Base-by-base conservation (phyloP, 2,797 vertebrate species). In the Coregonus ussuriensis region DNA sequence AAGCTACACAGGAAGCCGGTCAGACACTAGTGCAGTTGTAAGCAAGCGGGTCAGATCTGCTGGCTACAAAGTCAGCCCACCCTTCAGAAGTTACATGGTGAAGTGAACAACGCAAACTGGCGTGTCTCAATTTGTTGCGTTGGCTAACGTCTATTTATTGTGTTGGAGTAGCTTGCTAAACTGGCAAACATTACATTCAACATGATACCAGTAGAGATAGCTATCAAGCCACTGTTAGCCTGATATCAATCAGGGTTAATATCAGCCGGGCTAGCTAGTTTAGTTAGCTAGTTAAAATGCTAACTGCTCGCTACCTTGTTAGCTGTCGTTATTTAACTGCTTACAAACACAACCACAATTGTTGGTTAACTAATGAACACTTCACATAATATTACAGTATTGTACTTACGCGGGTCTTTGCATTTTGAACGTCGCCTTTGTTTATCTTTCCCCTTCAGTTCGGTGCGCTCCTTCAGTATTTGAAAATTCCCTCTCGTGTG, bases 401-500 rank as follows among this genome's bases (percentile, higher is more conserved):
- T 1, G 21, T 76, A 85, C 91, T 85, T 56, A 93, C 92, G 81
- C 84, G 1, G 67, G 37, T 87, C 85, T 83, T 71, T 88, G 88
- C 92, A 93, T 93, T 69, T 74, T 86, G 83, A 4, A 59, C 4
- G 5, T n/a, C 29, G 14, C 11, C 25, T 14, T 79, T 72, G 7
- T 51, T 51, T 62, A 72, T 53, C n/a, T 6, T 41, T 11, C 56
- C 54, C 62, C 18, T 6, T 18, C n/a, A 18, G 70, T 21, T 47
- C 41, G 41, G 0, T 47, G 78, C 83, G 84, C 84, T 74, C 73
- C 85, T 85, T 83, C 82, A 21, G 16, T 69, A 88, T 92, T 93
- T 93, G 79, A 91, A 92, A 89, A 80, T 87, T 90, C 84, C 83
- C 89, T 82, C 84, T 70, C 16, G 29, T 65, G 51, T 81, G 15